Conservation (phyloP, 2,113 vertebrate species). For the Mobula hypostoma region DNA sequence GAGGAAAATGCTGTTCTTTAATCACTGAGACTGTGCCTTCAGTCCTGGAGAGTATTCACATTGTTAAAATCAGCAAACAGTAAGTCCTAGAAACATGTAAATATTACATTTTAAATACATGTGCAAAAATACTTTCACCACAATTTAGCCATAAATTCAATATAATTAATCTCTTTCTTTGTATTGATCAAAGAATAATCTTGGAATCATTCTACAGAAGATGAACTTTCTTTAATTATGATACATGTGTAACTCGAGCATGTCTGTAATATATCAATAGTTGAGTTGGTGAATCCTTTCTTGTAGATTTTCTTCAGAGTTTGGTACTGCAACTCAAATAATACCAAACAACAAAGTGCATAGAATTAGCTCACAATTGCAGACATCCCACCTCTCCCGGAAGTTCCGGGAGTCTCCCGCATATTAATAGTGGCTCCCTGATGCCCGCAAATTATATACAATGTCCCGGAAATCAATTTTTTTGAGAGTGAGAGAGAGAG, state of each 20-base stretch:
- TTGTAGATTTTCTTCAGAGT: neutral
- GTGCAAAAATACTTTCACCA: neutral
- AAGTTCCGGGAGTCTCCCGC: too few relatives aligned
- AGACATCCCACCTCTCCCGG: too few relatives aligned
- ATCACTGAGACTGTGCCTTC: too few relatives aligned
- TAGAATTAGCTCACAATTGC: neutral
- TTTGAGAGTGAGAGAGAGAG: too few relatives aligned
- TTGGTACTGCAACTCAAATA: neutral
- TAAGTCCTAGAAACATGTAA: conserved; percentile 49
- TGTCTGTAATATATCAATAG: too few relatives aligned
- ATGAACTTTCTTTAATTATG: neutral
- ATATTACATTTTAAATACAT: neutral
- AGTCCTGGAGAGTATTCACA: conserved; percentile 53
- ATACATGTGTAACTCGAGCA: neutral
- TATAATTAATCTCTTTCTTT: neutral
- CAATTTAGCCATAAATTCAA: neutral
- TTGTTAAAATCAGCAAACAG: conserved; percentile 63
- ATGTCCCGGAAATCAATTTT: too few relatives aligned
- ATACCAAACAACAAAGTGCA: neutral
- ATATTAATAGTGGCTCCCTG: too few relatives aligned
- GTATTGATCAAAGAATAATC: neutral
- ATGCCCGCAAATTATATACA: too few relatives aligned
- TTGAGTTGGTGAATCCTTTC: neutral
- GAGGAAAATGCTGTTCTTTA: too few relatives aligned
- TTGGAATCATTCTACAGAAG: neutral